Evolutionary conservation across 2,888 invertebrate species (phyloP).

Genomic region (Euspilapteryx auroguttella): DNA sequence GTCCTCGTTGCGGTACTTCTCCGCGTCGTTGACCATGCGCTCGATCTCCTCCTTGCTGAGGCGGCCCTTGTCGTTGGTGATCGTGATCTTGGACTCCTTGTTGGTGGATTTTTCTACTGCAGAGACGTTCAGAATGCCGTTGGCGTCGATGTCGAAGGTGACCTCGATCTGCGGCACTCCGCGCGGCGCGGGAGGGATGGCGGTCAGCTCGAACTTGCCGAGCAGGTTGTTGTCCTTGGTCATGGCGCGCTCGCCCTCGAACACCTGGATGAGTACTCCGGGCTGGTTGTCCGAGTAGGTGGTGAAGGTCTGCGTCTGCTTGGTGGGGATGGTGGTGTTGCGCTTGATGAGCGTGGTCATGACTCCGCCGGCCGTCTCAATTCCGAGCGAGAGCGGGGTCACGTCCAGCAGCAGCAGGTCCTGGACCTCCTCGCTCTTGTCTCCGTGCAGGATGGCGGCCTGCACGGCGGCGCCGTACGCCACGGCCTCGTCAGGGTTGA

Average conservation of each 20-base stretch:
- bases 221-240: too few species aligned
- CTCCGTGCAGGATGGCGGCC: conserved; percentile 91
- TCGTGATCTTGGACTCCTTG: conserved; percentile 89
- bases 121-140: conserved; percentile 95
- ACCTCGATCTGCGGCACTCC: too few species aligned
- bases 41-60: conserved; percentile 93
- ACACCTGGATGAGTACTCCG: conserved; percentile 90
- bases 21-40: conserved; percentile 90
- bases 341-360: conserved; percentile 98
- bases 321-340: conserved; percentile 96
- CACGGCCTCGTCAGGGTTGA: conserved; percentile 97
- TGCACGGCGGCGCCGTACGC: conserved; percentile 97
- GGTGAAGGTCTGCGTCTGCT: conserved; percentile 95
- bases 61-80: conserved; percentile 91
- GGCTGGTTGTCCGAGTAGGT: conserved; percentile 98
- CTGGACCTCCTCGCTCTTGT: conserved; percentile 86
- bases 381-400: conserved; percentile 83
- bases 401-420: conserved; percentile 91
- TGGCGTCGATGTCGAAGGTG: too few species aligned
- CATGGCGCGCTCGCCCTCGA: conserved; percentile 94
- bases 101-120: conserved; percentile 92
- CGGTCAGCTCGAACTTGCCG: conserved; percentile 95
- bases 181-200: conserved; percentile 92
- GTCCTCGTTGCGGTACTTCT: conserved; percentile 85
- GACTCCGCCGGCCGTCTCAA: conserved; percentile 81